Base-by-base conservation (phyloP, 2,113 vertebrate species). In the Martes martes region DNA sequence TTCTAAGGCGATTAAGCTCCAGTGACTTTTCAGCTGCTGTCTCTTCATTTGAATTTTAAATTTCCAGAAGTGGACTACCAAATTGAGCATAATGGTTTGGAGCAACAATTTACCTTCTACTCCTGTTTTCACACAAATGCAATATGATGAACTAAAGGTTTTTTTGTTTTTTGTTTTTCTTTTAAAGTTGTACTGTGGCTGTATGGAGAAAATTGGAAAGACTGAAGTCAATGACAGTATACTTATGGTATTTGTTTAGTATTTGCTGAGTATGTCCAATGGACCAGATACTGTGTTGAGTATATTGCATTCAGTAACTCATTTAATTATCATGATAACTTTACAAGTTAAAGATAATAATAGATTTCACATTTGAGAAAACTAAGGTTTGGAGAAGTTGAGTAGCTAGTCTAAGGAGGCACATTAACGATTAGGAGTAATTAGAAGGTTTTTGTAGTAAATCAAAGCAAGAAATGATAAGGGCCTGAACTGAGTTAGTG, bases 311-410 rank as follows among this genome's bases (percentile, higher is more conserved):
- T 47, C 16, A 55, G 89, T 92, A 74, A 57, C 36, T 59, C 45
- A 59, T 82, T 96, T 96, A 82, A 86, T 94, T 90, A 15, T 52
- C 81, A 89, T 63, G 16, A 86, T 73, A 95, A 83, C 23, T 86
- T 90, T 76, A 57, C 67, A 71, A 84, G 24, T 78, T 85, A 89
- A 74, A 45, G 39, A 47, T 65, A 59, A 42, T 93, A 85, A 67
- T 90, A 55, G 83, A 81, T 63, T 90, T 85, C 45, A 97, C 82
- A 89, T 88, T 71, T 91, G 59, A 94, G 74, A 90, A 96, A 94
- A 85, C 33, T 7, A 26, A 71, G 33, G 14, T 63, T 79, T 86
- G 67, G 31, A 83, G 39, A 92, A 96, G 15, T 78, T 88, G 52
- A 80, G 7, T 90, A 83, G 85, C 57, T 78, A 73, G 31, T 91